Evolutionary conservation across 2,113 vertebrate species (phyloP).

Genomic region (Coracopsis vasa): DNA sequence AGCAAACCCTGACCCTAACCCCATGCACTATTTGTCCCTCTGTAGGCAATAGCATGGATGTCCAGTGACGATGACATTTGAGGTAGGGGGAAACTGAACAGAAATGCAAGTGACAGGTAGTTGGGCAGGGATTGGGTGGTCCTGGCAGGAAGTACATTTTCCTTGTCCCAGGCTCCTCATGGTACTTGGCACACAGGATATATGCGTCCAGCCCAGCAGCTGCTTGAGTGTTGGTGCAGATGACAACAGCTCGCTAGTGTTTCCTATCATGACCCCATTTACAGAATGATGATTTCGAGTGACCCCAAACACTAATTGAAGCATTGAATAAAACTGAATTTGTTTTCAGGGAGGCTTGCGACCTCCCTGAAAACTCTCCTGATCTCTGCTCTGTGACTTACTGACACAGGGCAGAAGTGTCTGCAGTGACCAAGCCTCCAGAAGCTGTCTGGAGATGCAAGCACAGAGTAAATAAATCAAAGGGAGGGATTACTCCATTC

Average conservation of each 20-base stretch:
- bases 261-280: not conserved
- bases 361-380: not conserved
- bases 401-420: not conserved
- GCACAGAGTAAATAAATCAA: not conserved
- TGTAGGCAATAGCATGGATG: not conserved
- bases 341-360: not conserved
- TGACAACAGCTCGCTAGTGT: not conserved
- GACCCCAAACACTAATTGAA: not conserved
- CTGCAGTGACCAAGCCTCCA: not conserved
- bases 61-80: not conserved
- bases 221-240: no score
- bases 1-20: not conserved
- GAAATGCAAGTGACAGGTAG: not conserved
- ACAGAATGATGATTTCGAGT: not conserved
- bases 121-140: not conserved
- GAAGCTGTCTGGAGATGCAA: not conserved
- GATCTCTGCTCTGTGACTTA: not conserved
- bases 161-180: not conserved
- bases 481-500: not conserved
- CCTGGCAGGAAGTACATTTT: not conserved
- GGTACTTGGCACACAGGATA: rapidly evolving
- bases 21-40: not conserved
- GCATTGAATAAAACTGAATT: not conserved
- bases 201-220: not conserved
- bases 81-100: not conserved